phyloP scores from a whole-genome alignment of 1,140 invertebrate genomes.

The Pinna nobilis region DNA sequence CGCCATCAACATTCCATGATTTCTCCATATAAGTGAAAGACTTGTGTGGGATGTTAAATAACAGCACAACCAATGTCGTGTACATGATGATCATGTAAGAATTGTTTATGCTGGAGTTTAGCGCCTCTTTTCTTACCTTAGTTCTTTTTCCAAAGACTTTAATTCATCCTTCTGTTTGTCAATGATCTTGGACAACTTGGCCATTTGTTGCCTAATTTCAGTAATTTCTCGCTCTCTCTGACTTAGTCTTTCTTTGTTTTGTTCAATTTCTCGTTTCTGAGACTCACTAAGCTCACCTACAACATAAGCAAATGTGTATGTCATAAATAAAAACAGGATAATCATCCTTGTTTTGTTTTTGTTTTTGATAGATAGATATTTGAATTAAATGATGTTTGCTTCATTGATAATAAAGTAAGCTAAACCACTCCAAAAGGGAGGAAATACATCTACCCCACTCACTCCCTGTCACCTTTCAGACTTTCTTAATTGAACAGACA shows the following conservation, averaged over 20 bases:
- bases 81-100: too few species aligned
- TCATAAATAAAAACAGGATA: not conserved
- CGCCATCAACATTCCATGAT: too few species aligned
- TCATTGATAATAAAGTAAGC: too few species aligned
- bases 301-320: not conserved
- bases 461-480: too few species aligned
- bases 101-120: not conserved
- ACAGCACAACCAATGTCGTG: too few species aligned
- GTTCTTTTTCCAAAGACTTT: slow-evolving; percentile 56
- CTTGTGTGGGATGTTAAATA: too few species aligned
- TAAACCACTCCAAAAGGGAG: too few species aligned
- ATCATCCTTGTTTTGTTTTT: not conserved
- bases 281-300: slow-evolving; percentile 72
- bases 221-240: slow-evolving; percentile 66
- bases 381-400: too few species aligned
- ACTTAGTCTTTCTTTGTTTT: slow-evolving; percentile 60
- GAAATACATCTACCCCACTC: too few species aligned
- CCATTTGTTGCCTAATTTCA: slow-evolving; percentile 70
- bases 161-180: slow-evolving; percentile 72
- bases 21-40: too few species aligned
- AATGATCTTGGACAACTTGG: slow-evolving; percentile 72
- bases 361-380: not conserved
- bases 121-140: slow-evolving; percentile 56
- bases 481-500: too few species aligned
- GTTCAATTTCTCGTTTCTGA: slow-evolving; percentile 73